Conservation (phyloP, 1,140 invertebrate species). For the Zaprionus camerounensis region DNA sequence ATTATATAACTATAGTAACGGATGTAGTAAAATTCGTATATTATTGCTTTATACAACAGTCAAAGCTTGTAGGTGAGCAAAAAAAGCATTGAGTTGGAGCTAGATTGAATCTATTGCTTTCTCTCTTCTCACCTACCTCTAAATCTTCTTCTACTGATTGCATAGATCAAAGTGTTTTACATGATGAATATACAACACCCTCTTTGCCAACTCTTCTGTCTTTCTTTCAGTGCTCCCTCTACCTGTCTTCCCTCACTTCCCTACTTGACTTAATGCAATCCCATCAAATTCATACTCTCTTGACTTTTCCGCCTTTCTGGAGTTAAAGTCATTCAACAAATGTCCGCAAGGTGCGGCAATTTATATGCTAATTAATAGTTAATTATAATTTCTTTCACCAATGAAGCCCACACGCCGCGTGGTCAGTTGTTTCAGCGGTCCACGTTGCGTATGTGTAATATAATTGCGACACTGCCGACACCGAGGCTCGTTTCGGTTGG, state of each 20-base stretch:
- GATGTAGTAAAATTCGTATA: not conserved
- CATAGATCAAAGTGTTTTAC: not conserved
- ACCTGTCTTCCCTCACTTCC: not conserved
- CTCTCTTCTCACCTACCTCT: not conserved
- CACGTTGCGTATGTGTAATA: slow-evolving; percentile 44
- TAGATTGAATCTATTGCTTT: not conserved
- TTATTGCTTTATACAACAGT: not conserved
- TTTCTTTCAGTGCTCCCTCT: not conserved
- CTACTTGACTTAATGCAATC: not conserved
- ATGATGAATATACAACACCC: not conserved
- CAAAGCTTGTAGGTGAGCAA: too few relatives aligned
- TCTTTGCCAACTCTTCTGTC: not conserved
- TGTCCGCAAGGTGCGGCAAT: slow-evolving; percentile 49
- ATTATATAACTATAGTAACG: not conserved
- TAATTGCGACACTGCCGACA: slow-evolving; percentile 7
- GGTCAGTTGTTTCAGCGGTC: not conserved
- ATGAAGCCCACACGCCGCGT: slow-evolving; percentile 1
- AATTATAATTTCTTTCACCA: slow-evolving; percentile 53
- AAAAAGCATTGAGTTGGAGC: too few relatives aligned
- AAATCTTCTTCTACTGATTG: not conserved
- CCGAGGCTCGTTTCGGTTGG: not conserved
- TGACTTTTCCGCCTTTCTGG: slow-evolving; percentile 28
- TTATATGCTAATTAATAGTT: slow-evolving; percentile 77
- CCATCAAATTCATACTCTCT: not conserved
- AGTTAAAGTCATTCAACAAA: slow-evolving; percentile 56